phyloP scores from a whole-genome alignment of 2,797 vertebrate genomes.

The Leptatherina wallacei region DNA sequence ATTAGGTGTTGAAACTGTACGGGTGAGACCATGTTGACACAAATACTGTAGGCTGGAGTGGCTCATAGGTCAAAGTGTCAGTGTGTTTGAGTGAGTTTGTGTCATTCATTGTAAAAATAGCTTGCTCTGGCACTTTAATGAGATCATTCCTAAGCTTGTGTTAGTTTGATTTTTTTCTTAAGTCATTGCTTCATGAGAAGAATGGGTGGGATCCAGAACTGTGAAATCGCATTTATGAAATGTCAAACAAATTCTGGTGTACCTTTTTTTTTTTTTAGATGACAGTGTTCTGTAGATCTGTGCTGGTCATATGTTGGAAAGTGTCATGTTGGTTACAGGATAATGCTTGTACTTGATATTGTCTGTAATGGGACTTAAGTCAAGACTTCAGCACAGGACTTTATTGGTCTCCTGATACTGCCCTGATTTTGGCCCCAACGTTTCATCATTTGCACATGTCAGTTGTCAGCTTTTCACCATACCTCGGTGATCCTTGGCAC shows the following conservation, averaged over 20 bases:
- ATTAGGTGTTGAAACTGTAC: constrained; percentile 84
- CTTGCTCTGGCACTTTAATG: constrained; percentile 71
- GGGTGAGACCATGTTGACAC: constrained; percentile 75
- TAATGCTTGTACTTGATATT: constrained; percentile 8
- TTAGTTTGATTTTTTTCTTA: constrained; percentile 60
- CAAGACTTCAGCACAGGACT: constrained; percentile 11
- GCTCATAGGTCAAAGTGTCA: constrained; percentile 72
- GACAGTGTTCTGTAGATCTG: not conserved
- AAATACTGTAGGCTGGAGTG: constrained; percentile 58
- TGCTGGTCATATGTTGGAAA: not conserved
- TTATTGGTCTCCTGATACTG: constrained; percentile 59
- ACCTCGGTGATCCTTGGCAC: constrained; percentile 67
- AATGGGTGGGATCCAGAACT: constrained; percentile 3
- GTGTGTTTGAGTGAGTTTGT: constrained; percentile 65
- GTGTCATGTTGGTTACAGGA: constrained; percentile 4
- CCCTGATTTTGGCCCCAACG: constrained; percentile 50
- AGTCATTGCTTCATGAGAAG: constrained; percentile 10
- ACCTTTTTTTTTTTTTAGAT: constrained; percentile 1
- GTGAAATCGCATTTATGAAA: constrained; percentile 6
- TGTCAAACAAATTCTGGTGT: not conserved
- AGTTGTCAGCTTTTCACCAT: constrained; percentile 77
- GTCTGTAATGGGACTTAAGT: constrained; percentile 13
- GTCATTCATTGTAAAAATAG: constrained; percentile 74
- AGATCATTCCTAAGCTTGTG: constrained; percentile 55
- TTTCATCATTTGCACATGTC: constrained; percentile 77